phyloP scores from a whole-genome alignment of 2,113 vertebrate genomes.

The Picathartes gymnocephalus region DNA sequence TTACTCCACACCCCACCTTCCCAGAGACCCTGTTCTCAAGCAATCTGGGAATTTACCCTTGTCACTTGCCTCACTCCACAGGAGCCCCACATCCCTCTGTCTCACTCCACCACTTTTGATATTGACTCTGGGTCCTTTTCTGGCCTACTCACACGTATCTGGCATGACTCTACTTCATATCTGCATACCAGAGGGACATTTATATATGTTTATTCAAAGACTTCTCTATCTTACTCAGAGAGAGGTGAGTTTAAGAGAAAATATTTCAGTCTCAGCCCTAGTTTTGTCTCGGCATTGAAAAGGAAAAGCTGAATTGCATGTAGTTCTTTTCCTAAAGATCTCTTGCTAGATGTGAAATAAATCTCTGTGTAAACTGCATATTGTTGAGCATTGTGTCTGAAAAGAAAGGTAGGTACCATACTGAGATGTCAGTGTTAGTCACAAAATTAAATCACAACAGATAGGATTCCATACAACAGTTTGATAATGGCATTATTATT shows the following conservation, averaged over 20 bases:
- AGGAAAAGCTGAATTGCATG: not conserved
- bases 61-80: not conserved
- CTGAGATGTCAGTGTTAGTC: not conserved
- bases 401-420: not conserved
- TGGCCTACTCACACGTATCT: not conserved
- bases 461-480: not conserved
- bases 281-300: not conserved
- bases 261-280: not conserved
- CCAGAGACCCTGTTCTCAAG: slow-evolving; percentile 34
- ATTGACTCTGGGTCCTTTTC: not conserved
- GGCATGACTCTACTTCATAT: not conserved
- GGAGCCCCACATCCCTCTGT: not conserved
- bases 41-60: slow-evolving; percentile 16
- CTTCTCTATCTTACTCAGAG: not conserved
- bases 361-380: not conserved
- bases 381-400: not conserved
- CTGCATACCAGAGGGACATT: not conserved
- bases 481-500: not conserved
- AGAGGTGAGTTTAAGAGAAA: not conserved
- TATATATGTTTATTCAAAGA: not conserved
- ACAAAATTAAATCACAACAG: not conserved
- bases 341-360: not conserved
- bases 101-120: not conserved
- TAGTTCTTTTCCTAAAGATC: not conserved
- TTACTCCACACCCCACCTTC: slow-evolving; percentile 2